Evolutionary conservation across 2,113 vertebrate species (phyloP), one percentile per base, ranked within the genome.

Genomic region (Lophotis ruficrista): DNA sequence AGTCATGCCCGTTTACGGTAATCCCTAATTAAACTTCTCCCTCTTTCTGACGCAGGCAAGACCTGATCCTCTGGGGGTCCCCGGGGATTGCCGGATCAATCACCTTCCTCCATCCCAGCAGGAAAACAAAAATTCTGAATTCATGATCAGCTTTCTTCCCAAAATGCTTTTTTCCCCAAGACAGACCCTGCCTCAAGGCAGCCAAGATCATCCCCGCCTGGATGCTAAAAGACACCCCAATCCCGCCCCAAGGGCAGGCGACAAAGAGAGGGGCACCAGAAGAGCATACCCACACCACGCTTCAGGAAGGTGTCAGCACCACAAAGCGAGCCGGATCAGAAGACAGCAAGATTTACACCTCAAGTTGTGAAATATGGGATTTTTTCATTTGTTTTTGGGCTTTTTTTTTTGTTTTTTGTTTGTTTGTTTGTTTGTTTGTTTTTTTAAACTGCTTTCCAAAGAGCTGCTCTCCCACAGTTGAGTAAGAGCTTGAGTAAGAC

Each of bases 401-500:
- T 41, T 43, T 43, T 43, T 43, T 15, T 43, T 43, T 15, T 11
- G 41, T 43, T 43, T 43, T 43, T 41, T 9, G 41, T 88, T n/a
- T n/a, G n/a, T n/a, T n/a, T n/a, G n/a, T n/a, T n/a, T n/a, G n/a
- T n/a, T n/a, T n/a, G n/a, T n/a, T 2, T 13, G 41, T 37, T 0
- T 15, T 10, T 35, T 51, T 50, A 48, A 10, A 50, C 54, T 22
- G 60, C 75, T 78, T n/a, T 19, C 41, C 51, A 13, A 61, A 82
- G 37, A 82, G 83, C 54, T 81, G 58, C 60, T 56, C 87, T 66
- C 84, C 69, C 87, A 92, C 53, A 41, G 75, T 80, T 83, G 71
- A 88, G 21, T 81, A 94, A 95, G 86, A 77, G 11, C 93, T 89
- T 81, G 57, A 80, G 66, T 47, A 88, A 90, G 73, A 47, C 9